Evolutionary conservation across 1,140 invertebrate species (phyloP).

Genomic region (Manduca sexta): DNA sequence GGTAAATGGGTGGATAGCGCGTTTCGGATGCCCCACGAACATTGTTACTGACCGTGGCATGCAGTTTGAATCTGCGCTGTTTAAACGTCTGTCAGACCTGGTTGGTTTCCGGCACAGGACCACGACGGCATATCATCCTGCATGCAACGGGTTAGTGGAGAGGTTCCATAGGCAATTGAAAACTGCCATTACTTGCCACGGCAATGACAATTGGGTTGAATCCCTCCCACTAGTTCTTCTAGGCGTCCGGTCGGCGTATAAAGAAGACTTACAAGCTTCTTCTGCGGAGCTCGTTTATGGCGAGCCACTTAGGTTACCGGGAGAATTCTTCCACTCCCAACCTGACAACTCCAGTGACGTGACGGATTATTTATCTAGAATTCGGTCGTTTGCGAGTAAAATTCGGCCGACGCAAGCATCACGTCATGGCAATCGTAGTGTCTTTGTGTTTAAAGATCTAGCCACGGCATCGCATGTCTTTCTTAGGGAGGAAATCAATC

Average conservation of each 20-base stretch:
- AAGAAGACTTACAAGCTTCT: constrained; percentile 42
- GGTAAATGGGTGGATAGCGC: neutral
- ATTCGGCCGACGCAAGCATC: constrained; percentile 15
- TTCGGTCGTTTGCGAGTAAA: constrained; percentile 10
- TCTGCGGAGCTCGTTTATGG: constrained; percentile 35
- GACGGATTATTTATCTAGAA: constrained; percentile 7
- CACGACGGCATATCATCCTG: constrained; percentile 4
- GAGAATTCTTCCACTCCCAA: constrained; percentile 39
- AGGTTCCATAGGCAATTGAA: constrained; percentile 43
- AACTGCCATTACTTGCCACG: constrained; percentile 32
- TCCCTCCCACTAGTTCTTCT: constrained; percentile 55
- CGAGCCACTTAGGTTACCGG: constrained; percentile 27
- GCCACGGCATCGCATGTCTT: neutral
- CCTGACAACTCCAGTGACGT: constrained; percentile 6
- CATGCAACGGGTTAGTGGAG: constrained; percentile 21
- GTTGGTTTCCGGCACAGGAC: neutral
- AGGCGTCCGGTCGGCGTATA: constrained; percentile 40
- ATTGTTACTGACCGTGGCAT: neutral
- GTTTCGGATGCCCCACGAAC: neutral
- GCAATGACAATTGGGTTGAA: constrained; percentile 34
- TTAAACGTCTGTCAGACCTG: neutral
- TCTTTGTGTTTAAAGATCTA: constrained; percentile 19
- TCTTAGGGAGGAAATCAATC: too few species aligned
- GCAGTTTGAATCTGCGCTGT: constrained; percentile 1
- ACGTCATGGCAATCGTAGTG: constrained; percentile 8